Base-by-base conservation (phyloP, 2,797 vertebrate genomes). In the Darevskia mixta region DNA sequence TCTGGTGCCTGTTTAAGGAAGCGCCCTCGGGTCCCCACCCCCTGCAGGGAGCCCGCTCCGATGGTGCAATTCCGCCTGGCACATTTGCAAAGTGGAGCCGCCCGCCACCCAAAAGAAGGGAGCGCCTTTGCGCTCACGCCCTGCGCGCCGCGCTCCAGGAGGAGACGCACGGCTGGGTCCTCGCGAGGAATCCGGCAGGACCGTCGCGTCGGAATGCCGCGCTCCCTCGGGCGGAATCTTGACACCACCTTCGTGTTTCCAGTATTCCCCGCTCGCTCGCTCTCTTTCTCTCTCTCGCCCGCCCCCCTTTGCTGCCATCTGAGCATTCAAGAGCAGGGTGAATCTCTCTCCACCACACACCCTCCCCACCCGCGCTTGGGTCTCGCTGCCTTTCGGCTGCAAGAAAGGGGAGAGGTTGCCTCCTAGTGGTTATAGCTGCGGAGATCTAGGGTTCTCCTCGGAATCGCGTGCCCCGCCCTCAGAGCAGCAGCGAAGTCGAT, bases 21-120 rank as follows among this genome's bases (percentile, higher is more conserved):
- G 95, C 92, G 86, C 89, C 90, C 94, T 9, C 49, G 49, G 86
- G 93, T 94, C 94, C 95, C 95, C 95, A 90, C 94, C 95, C 94
- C 92, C 92, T 87, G 41, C 38, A 91, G 87, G 87, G 78, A 67
- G 90, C 91, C 91, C 88, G 93, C 91, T 92, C 90, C 8, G 87
- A 89, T 86, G 91, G 91, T 8, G 91, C 93, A 75, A 81, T 86
- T 82, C 86, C 7, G 87, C 89, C 86, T 87, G 86, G 89, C 89
- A 87, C 81, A 58, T 79, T 67, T 41, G 69, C 83, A 86, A 71
- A 58, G 61, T 32, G 75, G 35, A 66, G 64, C 9, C 9, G 61
- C 49, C 20, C 76, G 78, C 77, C 78, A 41, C 55, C 83, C 87
- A 55, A 55, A 72, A 78, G 27, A 18, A 49, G 7, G 23, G 38